Conservation (phyloP, 2,888 invertebrate genomes). For the Spatulosminthurus flaviceps region DNA sequence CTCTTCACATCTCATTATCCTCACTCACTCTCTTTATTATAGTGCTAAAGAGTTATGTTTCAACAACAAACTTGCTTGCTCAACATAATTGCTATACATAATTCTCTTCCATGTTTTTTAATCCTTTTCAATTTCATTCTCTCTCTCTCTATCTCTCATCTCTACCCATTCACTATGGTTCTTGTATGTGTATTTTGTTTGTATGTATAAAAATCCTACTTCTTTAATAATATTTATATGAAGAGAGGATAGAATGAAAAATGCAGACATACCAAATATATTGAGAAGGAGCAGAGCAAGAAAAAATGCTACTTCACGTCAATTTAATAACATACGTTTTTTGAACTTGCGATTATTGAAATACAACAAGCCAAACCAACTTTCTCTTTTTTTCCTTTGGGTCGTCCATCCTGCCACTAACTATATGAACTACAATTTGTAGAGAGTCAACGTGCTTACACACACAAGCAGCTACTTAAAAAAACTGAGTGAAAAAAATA, state of each 20-base stretch:
- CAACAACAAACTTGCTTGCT: no score
- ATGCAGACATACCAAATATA: constrained; percentile 14
- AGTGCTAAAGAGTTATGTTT: no score
- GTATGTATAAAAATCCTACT: no score
- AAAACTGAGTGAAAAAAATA: background rate
- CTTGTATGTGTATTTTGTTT: no score
- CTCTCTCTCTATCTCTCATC: background rate
- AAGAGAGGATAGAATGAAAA: no score
- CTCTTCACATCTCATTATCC: background rate
- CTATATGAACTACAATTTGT: constrained; percentile 6
- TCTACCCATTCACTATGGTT: no score
- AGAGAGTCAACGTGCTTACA: constrained; percentile 3
- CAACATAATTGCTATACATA: background rate
- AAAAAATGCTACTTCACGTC: constrained; percentile 5
- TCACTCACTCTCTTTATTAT: background rate
- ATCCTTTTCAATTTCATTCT: background rate
- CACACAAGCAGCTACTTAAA: background rate
- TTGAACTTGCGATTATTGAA: constrained; percentile 29
- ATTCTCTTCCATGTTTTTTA: background rate
- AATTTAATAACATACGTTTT: constrained; percentile 4
- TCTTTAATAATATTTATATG: no score
- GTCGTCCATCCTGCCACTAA: constrained; percentile 22
- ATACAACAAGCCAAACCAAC: constrained; percentile 37
- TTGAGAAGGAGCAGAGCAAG: background rate
- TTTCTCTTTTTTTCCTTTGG: constrained; percentile 45